A percentile compares a stretch with the other conserved stretches of the same genome.
Conservation (phyloP, 2,888 invertebrate genomes). For the Coelinius sp. region DNA sequence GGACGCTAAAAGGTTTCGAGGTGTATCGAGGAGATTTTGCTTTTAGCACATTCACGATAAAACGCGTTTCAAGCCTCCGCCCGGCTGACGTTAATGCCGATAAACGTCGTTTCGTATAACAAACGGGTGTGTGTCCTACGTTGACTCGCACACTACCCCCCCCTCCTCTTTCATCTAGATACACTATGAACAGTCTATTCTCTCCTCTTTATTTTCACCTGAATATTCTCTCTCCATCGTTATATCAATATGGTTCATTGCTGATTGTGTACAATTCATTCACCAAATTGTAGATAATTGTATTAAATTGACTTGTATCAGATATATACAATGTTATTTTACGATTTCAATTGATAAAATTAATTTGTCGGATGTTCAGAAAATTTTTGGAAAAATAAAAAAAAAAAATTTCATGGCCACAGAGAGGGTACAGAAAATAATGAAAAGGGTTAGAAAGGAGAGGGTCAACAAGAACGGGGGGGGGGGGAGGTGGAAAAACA, state of each 20-base stretch:
- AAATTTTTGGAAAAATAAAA: too few relatives aligned
- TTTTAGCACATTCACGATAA: slow-evolving; percentile 70
- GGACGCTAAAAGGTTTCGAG: slow-evolving; percentile 69
- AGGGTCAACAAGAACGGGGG: not conserved
- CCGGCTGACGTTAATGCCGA: slow-evolving; percentile 59
- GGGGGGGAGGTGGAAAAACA: slow-evolving; percentile 11
- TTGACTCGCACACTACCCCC: not conserved
- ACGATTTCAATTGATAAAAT: not conserved
- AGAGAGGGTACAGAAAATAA: not conserved
- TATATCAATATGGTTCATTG: slow-evolving; percentile 23
- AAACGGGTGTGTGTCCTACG: slow-evolving; percentile 50
- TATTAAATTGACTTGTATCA: not conserved
- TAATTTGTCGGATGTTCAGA: not conserved
- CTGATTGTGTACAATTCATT: slow-evolving; percentile 10
- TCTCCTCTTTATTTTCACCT: not conserved
- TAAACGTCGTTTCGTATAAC: slow-evolving; percentile 60
- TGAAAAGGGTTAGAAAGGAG: not conserved
- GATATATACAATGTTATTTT: slow-evolving; percentile 13
- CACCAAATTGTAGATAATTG: not conserved
- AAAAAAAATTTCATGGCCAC: not conserved
- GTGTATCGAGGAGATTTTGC: slow-evolving; percentile 69
- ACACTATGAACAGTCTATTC: slow-evolving; percentile 25
- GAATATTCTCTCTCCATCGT: slow-evolving; percentile 17
- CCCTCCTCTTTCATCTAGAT: slow-evolving; percentile 43
- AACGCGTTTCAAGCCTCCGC: slow-evolving; percentile 54